Base-by-base conservation (phyloP, 2,113 vertebrate genomes). In the Colius striatus region DNA sequence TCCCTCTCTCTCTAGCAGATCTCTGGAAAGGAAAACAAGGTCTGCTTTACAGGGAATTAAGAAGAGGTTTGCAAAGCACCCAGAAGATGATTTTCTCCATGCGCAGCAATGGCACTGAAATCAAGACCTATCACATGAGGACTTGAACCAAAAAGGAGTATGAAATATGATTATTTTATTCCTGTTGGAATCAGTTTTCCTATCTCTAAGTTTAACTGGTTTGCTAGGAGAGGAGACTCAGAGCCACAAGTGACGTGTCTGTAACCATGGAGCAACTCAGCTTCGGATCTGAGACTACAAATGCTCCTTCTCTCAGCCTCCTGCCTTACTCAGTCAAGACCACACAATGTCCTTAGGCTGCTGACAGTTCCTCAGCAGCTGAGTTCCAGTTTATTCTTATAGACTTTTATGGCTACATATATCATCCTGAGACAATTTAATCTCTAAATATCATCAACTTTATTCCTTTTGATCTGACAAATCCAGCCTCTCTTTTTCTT, bases 361-460 rank as follows among this genome's bases (percentile, higher is more conserved):
- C 80, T 87, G 62, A 93, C 74, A 94, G 68, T 27, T 90, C 60
- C 79, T 81, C 57, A 0, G 80, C 88, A 91, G 71, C 80, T 62
- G 53, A 94, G 54, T 68, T 93, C n/a, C 90, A 95, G 36, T 89
- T 93, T 92, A 87, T 87, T 96, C 77, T 74, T 94, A 95, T 73
- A 95, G 85, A 85, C 55, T 94, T 96, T 95, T 95, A 96, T 78
- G 51, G 91, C 70, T 72, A 78, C 83, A 87, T 95, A 93, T 89
- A 92, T 96, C 88, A 93, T 89, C 58, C 72, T 58, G 57, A 92
- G 70, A 95, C 96, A 96, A 73, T 79, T 95, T 96, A 95, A 96
- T 96, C 90, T 96, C 60, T 47, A 91, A 84, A 87, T 70, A 89
- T 92, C 91, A 96, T 94, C 89, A 95, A 68, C 78, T 95, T 93